These are phyloP conservation scores for Galagoides demidoff DNA, from an alignment of 2,797 vertebrate genomes.

Conservation along the genomic window DNA sequence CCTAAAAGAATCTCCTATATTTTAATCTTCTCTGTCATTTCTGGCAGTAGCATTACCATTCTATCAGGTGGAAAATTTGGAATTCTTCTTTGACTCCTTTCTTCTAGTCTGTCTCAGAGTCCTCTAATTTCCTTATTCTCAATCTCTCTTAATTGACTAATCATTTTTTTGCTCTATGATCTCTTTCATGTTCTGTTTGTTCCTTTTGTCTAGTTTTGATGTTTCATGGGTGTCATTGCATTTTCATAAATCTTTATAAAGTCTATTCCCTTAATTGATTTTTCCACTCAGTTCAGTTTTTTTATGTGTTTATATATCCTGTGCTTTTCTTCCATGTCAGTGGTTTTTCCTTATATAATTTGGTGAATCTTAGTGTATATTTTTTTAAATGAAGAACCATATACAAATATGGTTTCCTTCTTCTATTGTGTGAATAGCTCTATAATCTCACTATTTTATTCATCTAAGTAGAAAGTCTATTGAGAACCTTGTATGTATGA, in stretches of 20 bases:
- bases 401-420: not conserved
- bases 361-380: not conserved
- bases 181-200: not conserved
- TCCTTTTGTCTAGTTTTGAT: not conserved
- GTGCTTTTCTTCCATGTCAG: not conserved
- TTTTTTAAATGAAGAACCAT: not conserved
- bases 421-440: not conserved
- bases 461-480: not conserved
- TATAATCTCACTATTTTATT: constrained; percentile 15
- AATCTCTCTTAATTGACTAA: not conserved
- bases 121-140: not conserved
- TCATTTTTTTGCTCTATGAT: not conserved
- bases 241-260: not conserved
- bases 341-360: not conserved
- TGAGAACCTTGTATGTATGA: not conserved
- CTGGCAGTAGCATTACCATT: not conserved
- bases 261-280: constrained; percentile 1
- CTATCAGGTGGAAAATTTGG: not conserved
- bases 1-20: not conserved
- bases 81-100: not conserved
- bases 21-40: not conserved
- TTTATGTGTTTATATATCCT: not conserved
- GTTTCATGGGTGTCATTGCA: not conserved
- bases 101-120: not conserved
- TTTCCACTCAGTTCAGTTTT: not conserved